phyloP scores from a whole-genome alignment of 2,797 vertebrate species.

The Sebastes minor region DNA sequence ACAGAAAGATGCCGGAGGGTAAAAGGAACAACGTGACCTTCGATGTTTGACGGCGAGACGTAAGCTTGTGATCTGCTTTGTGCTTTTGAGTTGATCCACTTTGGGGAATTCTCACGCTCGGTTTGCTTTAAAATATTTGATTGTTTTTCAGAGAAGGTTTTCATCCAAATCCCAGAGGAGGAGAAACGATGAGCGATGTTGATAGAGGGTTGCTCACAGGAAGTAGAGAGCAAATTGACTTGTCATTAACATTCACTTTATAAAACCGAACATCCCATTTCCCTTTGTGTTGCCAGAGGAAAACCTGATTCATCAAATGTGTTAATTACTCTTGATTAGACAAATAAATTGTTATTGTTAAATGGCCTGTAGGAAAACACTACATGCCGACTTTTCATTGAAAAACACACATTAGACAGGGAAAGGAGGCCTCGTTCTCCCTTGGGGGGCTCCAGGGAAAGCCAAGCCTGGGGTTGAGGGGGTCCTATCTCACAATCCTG shows the following conservation, averaged over 20 bases:
- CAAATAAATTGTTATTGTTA: background rate
- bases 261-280: background rate
- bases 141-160: conserved; percentile 26
- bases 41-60: background rate
- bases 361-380: background rate
- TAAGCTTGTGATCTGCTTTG: conserved; percentile 13
- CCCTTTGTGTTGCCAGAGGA: background rate
- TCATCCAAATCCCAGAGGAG: conserved; percentile 14
- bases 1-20: conserved; percentile 2
- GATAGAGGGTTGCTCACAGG: background rate
- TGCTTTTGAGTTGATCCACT: conserved; percentile 19
- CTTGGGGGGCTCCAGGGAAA: background rate
- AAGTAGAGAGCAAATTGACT: background rate
- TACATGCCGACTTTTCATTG: background rate
- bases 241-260: conserved; percentile 13
- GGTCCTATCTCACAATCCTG: background rate
- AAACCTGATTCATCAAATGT: background rate
- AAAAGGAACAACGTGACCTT: conserved; percentile 9
- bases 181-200: background rate
- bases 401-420: background rate
- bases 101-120: background rate
- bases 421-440: background rate
- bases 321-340: conserved; percentile 5
- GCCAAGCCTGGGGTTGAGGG: background rate
- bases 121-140: conserved; percentile 22